Evolutionary conservation across 2,888 invertebrate genomes (phyloP).

Genomic region (Neoaliturus tenellus): DNA sequence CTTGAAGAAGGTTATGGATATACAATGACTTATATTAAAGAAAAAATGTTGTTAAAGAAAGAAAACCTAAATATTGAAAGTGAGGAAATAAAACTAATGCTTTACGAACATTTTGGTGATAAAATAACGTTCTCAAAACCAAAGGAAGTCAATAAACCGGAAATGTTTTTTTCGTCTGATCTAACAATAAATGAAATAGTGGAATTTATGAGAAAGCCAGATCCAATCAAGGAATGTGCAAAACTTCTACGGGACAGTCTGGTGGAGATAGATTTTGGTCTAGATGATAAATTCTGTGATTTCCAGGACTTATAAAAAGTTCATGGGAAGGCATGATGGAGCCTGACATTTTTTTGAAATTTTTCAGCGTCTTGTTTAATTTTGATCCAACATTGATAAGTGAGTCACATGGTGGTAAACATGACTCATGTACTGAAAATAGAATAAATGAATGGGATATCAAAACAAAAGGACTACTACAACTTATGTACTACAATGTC

Average conservation of each 20-base stretch:
- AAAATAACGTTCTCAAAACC: neutral
- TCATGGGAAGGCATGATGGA: neutral
- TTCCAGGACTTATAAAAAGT: neutral
- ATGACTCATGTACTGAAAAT: neutral
- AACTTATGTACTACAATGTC: neutral
- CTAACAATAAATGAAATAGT: neutral
- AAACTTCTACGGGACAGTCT: neutral
- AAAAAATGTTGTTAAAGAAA: neutral
- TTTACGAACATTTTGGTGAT: neutral
- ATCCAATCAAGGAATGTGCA: neutral
- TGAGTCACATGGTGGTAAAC: too few species aligned
- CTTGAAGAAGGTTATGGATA: neutral
- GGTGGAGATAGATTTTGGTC: neutral
- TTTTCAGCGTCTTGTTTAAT: neutral
- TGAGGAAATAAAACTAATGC: neutral
- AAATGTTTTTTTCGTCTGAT: neutral
- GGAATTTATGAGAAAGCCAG: neutral
- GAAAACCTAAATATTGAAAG: neutral
- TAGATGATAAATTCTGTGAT: neutral
- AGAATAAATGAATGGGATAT: neutral
- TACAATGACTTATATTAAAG: neutral
- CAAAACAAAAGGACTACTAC: neutral
- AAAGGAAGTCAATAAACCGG: neutral
- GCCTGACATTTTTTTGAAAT: neutral
- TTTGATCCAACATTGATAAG: too few species aligned